Evolutionary conservation across 2,797 vertebrate genomes (phyloP), one percentile per base, ranked within the genome.

Genomic region (Coccyzus lansbergi): DNA sequence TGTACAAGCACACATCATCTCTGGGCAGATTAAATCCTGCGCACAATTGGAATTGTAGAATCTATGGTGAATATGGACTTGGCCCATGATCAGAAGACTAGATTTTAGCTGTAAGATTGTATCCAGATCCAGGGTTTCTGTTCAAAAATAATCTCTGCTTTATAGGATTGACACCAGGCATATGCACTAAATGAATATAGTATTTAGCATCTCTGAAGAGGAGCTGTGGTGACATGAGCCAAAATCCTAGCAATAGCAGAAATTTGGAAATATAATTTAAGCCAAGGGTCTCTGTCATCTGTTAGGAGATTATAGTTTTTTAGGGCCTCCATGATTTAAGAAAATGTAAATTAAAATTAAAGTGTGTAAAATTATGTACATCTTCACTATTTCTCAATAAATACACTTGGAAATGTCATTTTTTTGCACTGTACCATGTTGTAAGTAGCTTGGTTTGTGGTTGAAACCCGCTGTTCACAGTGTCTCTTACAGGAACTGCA

Each of bases 321-420:
- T 60, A 96, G 95, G 96, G 91, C 94, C 84, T 97, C 97, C 92
- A 40, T 98, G 98, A 98, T 98, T 98, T 98, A 98, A 98, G 92
- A 97, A 94, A 98, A 96, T 98, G 98, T 98, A 98, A 98, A 98
- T 98, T 98, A 98, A 98, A 98, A 98, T 95, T 93, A 90, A 98
- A 97, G 97, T 97, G 97, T 98, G 97, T 98, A 98, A 98, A 98
- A 97, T 97, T 97, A 97, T 98, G 98, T 98, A 98, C 97, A 97
- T 98, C 98, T 97, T 98, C 98, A 96, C 98, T 97, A 94, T 97
- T 97, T 98, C 98, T 98, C 98, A 98, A 98, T 98, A 98, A 98
- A 98, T 97, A 97, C 96, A 97, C 94, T 96, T 97, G 97, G 95
- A 98, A 98, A 97, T 97, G 95, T 96, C 86, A 93, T 97, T 98